phyloP scores from a whole-genome alignment of 2,888 invertebrate species.

The Eremobia ochroleuca region DNA sequence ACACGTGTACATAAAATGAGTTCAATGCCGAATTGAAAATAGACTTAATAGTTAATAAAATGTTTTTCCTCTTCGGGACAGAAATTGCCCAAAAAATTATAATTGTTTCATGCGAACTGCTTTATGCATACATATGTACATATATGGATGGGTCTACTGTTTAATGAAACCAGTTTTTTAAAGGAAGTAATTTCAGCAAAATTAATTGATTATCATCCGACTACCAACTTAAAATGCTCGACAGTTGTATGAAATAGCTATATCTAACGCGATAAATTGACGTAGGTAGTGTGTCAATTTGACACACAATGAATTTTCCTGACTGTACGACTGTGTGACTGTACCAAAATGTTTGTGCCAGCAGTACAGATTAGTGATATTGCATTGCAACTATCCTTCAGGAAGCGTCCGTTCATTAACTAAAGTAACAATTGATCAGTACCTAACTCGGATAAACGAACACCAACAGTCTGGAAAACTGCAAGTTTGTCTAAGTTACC shows the following conservation, averaged over 20 bases:
- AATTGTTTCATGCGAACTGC: background rate
- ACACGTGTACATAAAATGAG: slow-evolving; percentile 28
- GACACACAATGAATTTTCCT: background rate
- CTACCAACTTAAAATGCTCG: background rate
- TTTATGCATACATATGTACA: background rate
- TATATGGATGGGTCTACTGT: too few relatives aligned
- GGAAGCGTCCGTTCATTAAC: slow-evolving; percentile 5
- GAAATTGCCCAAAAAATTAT: background rate
- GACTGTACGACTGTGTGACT: background rate
- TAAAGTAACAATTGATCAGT: slow-evolving; percentile 14
- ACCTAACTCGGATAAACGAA: slow-evolving; percentile 7
- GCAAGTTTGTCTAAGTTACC: slow-evolving; percentile 21
- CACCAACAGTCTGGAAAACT: slow-evolving; percentile 14
- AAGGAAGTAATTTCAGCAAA: background rate
- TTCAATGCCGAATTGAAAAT: slow-evolving; percentile 11
- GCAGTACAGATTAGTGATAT: slow-evolving; percentile 25
- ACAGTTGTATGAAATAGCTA: background rate
- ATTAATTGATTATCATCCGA: background rate
- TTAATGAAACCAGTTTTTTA: background rate
- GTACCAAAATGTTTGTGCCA: background rate
- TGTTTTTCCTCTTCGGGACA: background rate
- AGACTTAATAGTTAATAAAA: background rate
- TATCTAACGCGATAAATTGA: background rate
- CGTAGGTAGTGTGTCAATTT: background rate
- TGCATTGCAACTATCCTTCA: slow-evolving; percentile 15